Evolutionary conservation across 2,113 vertebrate species (phyloP), one percentile per base, ranked within the genome.

Genomic region (Alectura lathami): DNA sequence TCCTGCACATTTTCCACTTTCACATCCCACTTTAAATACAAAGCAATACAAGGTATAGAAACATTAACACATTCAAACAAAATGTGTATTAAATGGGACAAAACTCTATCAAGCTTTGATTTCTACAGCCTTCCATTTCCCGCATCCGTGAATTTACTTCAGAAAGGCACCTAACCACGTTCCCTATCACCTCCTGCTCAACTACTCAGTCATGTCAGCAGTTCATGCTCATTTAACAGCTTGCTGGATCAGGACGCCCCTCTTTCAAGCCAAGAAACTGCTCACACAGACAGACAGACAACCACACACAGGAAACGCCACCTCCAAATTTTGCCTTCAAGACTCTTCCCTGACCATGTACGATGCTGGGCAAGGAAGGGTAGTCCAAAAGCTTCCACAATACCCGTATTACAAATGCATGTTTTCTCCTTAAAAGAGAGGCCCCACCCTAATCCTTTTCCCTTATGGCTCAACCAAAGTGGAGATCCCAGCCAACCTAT

Each of bases 381-480:
- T 21, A 86, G 53, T 85, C 78, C 67, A 85, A 85, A 92, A 88
- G 81, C 87, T 91, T 93, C 89, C 85, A 82, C 77, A 90, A 89
- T 66, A 83, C 2, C 13, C 69, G 17, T 57, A 85, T 54, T 96
- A 95, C 82, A 93, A 93, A 96, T 95, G 85, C 84, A 89, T 20
- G 91, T 94, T 85, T 87, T 91, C 73, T 82, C 82, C 84, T 82
- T 93, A 93, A 54, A 91, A 83, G 26, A 47, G 9, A 93, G 88
- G 79, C 87, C 82, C 78, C 85, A 76, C 63, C 84, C 88, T 75
- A 91, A 63, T 79, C 60, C 50, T 93, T 92, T 86, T 81, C 80
- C 88, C 94, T 93, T 83, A 90, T 77, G 67, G 91, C 89, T 96
- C 88, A 95, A 78, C 91, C 91, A 86, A 94, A 94, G 79, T 95